Evolutionary conservation across 2,113 vertebrate genomes (phyloP).

Genomic region (Isurus oxyrinchus): DNA sequence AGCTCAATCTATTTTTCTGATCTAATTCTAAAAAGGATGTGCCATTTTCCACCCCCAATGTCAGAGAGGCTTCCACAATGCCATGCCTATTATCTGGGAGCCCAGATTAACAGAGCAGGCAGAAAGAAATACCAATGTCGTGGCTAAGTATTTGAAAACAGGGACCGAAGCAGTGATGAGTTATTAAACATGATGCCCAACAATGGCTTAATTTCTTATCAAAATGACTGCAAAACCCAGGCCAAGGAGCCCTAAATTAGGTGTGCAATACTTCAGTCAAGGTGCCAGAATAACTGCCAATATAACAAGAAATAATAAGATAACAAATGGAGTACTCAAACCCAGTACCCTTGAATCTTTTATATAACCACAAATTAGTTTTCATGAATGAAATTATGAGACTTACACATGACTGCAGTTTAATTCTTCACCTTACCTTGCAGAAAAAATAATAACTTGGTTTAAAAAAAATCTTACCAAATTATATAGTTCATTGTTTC

Average conservation of each 20-base stretch:
- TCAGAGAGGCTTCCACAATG: background rate
- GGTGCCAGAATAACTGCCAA: background rate
- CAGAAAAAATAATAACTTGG: background rate
- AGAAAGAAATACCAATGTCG: background rate
- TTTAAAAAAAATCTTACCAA: slow-evolving; percentile 68
- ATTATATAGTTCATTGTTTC: slow-evolving; percentile 91
- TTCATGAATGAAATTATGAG: background rate
- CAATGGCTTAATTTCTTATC: background rate
- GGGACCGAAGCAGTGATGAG: background rate
- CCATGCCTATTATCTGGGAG: background rate
- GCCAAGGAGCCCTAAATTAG: background rate
- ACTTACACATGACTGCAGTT: background rate
- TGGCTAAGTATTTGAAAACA: background rate
- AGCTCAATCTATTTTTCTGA: background rate
- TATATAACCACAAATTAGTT: background rate
- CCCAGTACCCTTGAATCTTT: background rate
- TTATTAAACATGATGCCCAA: background rate
- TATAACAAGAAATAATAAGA: background rate
- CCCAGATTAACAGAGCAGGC: background rate
- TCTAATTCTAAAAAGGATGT: background rate
- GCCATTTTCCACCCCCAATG: background rate
- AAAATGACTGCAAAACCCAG: background rate
- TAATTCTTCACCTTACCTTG: background rate
- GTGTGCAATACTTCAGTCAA: background rate
- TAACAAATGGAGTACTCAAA: background rate